Percentiles rank a stretch among this genome's conserved stretches.
Conservation (phyloP, 2,113 vertebrate genomes). For the Climacteris rufus region DNA sequence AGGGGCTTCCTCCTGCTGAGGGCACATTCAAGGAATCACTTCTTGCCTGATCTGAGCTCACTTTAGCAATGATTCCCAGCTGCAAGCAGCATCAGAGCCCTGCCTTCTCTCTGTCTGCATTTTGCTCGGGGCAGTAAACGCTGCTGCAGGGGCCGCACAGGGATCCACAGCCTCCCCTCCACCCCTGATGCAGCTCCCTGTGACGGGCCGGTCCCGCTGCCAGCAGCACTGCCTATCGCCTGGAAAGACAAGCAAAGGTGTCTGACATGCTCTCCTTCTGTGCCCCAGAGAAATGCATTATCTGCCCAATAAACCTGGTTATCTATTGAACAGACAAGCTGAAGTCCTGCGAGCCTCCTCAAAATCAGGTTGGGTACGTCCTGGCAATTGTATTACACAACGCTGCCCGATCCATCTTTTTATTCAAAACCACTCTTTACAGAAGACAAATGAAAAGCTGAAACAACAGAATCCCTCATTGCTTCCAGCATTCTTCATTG, state of each 20-base stretch:
- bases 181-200: fast-evolving
- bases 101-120: neutral
- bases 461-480: conserved; percentile 21
- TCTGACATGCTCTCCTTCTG: neutral
- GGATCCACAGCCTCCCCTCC: neutral
- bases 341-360: neutral
- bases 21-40: neutral
- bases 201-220: fast-evolving
- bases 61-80: neutral
- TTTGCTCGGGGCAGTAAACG: neutral
- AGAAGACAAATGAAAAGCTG: conserved; percentile 52
- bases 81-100: neutral
- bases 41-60: neutral
- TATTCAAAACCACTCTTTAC: conserved; percentile 33
- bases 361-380: neutral
- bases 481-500: conserved; percentile 16
- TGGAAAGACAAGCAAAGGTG: neutral
- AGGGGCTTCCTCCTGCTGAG: neutral
- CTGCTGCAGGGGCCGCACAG: neutral
- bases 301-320: conserved; percentile 10
- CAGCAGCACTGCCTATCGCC: neutral
- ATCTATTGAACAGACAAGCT: conserved; percentile 5
- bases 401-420: neutral
- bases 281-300: neutral
- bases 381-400: neutral